Evolutionary conservation across 1,140 invertebrate species (phyloP), one percentile per base, ranked within the genome.

Genomic region (Cherax quadricarinatus): DNA sequence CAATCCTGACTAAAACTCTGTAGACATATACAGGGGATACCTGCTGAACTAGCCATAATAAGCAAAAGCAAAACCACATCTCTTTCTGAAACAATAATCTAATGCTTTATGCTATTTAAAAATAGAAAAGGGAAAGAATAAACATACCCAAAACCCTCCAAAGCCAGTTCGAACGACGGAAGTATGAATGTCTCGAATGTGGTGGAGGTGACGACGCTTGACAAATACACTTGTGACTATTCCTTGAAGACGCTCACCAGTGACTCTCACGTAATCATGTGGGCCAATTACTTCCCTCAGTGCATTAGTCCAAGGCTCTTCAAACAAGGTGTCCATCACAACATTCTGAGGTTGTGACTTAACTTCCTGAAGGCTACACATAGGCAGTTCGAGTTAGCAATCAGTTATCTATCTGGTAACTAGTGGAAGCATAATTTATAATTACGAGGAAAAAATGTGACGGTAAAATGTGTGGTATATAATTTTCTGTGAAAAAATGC

Each of bases 91-190:
- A 41, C 30, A 41, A 41, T 41, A 41, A 41, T 41, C 30, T 41
- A 41, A 41, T 41, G 30, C 30, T 41, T 41, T 41, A 1, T 2
- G 30, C 30, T 41, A 41, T 41, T 41, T 41, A 41, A 41, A 41
- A 41, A 41, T 41, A 41, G 30, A 41, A 41, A 41, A 41, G 30
- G 30, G 30, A 41, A 41, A 41, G 30, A 2, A 41, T 57, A 57
- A 92, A 94, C 95, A 95, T 95, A 96, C 96, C 98, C 98, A 99
- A 94, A 98, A 96, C 89, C 98, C 98, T 62, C 97, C 97, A 92
- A 99, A 96, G 0, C 98, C 98, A 82, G 98, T 98, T 94, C 97
- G 96, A 0, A 98, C 98, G 94, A 97, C 97, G 94, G 97, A 96
- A 24, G 97, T 97, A 95, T 99, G 97, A 83, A 99, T 97, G 94